phyloP scores from a whole-genome alignment of 2,888 invertebrate genomes.

The Coelinius sp. region DNA sequence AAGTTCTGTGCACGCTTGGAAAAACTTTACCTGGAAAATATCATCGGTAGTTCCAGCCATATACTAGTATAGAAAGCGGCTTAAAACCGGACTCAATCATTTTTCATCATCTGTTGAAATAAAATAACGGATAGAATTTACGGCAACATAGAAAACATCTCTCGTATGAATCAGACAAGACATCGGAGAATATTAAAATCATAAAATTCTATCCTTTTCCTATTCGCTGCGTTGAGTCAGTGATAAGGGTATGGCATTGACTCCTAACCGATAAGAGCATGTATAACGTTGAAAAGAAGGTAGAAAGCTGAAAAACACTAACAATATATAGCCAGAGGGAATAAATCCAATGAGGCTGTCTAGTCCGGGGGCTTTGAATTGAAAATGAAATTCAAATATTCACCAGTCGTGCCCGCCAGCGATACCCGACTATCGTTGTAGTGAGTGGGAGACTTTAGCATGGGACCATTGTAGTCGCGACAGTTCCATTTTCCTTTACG shows the following conservation, averaged over 20 bases:
- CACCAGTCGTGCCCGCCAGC: slow-evolving; percentile 32
- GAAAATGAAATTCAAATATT: slow-evolving; percentile 49
- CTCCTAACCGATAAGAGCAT: background rate
- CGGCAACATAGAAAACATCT: no score
- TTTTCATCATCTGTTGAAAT: no score
- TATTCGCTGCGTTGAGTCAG: background rate
- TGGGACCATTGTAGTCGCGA: slow-evolving; percentile 29
- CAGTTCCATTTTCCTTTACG: slow-evolving; percentile 32
- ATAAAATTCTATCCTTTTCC: background rate
- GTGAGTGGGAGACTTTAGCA: slow-evolving; percentile 7
- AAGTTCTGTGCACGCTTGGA: slow-evolving; percentile 50
- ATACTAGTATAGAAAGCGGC: background rate
- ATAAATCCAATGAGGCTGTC: slow-evolving; percentile 24
- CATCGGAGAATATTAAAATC: background rate
- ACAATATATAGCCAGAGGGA: slow-evolving; percentile 18
- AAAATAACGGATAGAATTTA: no score
- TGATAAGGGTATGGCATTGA: slow-evolving; percentile 12
- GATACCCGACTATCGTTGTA: slow-evolving; percentile 19
- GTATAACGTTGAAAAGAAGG: background rate
- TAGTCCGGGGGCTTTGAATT: slow-evolving; percentile 38
- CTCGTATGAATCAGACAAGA: background rate
- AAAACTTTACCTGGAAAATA: slow-evolving; percentile 33
- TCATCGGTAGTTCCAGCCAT: slow-evolving; percentile 13
- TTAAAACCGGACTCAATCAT: no score
- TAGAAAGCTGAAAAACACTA: background rate